Base-by-base conservation (phyloP, 92 coral and sea anemone species). In the Epizoanthus scotinus region DNA sequence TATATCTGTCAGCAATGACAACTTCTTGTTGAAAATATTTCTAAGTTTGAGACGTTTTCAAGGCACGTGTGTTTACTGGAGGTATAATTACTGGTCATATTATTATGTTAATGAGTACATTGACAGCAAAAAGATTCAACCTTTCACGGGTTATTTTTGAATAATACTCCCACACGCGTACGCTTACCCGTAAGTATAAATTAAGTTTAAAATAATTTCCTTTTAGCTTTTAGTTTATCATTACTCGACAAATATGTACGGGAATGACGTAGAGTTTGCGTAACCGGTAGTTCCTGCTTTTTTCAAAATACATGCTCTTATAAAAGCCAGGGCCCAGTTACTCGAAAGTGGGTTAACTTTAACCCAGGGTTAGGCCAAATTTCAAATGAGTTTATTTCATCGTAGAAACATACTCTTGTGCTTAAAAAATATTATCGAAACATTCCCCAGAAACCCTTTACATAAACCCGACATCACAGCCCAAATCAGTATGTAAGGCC, bases 101-200 rank as follows among this genome's bases (percentile, higher is more conserved):
- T 75, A 38, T 40, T 55, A 75, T 75, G 20, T 12, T 36, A 75
- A 75, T 75, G 52, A 9, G 9, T 36, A 58, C 38, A 47, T 36
- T 75, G 68, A 75, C 25, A 67, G 68, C 8, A 12, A 36, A 55
- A 14, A 66, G 81, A n/a, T 75, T 58, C 60, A 34, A 34, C 59
- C 58, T 58, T 75, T 59, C 81, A 34, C 29, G 40, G 68, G 36
- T 75, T 75, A 59, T 24, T 36, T 57, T 12, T 50, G 22, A 67
- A 21, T 67, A 75, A 57, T 75, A 75, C 36, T 12, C 28, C 67
- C 81, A 75, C 78, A 27, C 68, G 81, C 68, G 13, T 13, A 40
- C 29, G 15, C 22, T 31, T 31, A 74, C 60, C 21, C 58, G 61
- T 75, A 58, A 36, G 24, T 59, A 18, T 58, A 58, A 40, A 20